Base-by-base conservation (phyloP, 2,888 invertebrate genomes). In the Drosophila nigricruria region DNA sequence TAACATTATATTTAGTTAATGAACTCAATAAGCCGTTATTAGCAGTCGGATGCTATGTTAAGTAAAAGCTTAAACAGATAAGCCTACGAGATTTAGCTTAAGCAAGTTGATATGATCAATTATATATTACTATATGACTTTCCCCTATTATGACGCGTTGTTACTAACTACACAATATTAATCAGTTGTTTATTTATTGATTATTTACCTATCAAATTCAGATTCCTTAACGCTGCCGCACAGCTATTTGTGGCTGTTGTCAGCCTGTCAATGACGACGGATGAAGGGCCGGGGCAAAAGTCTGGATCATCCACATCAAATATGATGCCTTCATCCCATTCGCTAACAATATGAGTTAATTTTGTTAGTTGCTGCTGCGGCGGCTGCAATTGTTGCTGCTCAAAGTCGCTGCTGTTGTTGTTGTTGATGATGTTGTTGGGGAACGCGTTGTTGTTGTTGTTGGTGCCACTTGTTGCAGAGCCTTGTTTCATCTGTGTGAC, bases 271-370 rank as follows among this genome's bases (percentile, higher is more conserved):
- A 77, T 81, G 10, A 80, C 75, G 70, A 75, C 82, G 27, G 85
- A 73, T 32, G 87, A 76, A 23, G 77, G 73, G 1, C 70, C 69
- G 27, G 78, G 53, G 61, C 91, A 91, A 76, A 93, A 93, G 88
- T 93, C 93, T 50, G 93, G 92, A 90, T 93, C 93, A 77, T 93
- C 93, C 38, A 91, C 91, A 85, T 93, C 93, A 75, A 93, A 93
- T 43, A 92, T 86, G 66, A 92, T 82, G 59, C 91, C 91, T 68
- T 93, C 92, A 79, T 92, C 92, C 93, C 93, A 93, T 75, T 93
- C 93, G 43, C 91, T 90, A 65, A 91, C 91, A 67, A 91, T 90
- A 67, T 83, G 88, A 25, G 73, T 27, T 57, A 73, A 56, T 62
- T 79, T 77, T 40, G 73, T 62, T 30, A 75, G 73, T 40, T 71